Evolutionary conservation across 92 coral and sea anemone species (phyloP).

Genomic region (Porites cylindrica): DNA sequence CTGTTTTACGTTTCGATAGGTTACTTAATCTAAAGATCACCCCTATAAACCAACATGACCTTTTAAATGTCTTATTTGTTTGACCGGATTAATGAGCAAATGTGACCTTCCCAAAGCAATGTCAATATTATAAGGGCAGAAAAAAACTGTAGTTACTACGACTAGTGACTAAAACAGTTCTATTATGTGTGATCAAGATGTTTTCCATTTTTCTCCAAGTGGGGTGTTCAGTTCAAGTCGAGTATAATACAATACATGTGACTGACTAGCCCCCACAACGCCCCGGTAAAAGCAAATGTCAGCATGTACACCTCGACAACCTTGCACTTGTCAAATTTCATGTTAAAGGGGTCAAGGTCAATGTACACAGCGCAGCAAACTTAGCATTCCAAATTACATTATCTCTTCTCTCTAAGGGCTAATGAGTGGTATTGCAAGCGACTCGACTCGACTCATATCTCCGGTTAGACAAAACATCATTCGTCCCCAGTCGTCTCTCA

Average conservation of each 20-base stretch:
- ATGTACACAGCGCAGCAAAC: too few relatives aligned
- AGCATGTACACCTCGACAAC: background rate
- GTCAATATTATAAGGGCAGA: too few relatives aligned
- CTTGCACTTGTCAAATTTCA: background rate
- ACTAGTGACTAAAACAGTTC: background rate
- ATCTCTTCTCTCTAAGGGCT: too few relatives aligned
- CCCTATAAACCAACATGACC: background rate
- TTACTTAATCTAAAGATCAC: background rate
- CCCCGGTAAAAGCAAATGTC: background rate
- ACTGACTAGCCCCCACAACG: background rate
- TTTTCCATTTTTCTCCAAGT: too few relatives aligned
- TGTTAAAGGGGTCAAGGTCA: background rate
- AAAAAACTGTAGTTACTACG: too few relatives aligned
- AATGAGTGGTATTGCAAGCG: too few relatives aligned
- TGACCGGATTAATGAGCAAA: background rate
- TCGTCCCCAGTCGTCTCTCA: too few relatives aligned
- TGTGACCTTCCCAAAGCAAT: background rate
- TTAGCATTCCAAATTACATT: too few relatives aligned
- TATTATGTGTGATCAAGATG: background rate
- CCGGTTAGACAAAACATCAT: too few relatives aligned
- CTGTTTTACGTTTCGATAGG: background rate
- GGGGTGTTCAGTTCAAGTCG: too few relatives aligned
- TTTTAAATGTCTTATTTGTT: background rate
- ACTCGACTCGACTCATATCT: too few relatives aligned
- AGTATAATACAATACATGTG: background rate